Conservation (phyloP, 2,888 invertebrate species). For the Girardia tigrina region DNA sequence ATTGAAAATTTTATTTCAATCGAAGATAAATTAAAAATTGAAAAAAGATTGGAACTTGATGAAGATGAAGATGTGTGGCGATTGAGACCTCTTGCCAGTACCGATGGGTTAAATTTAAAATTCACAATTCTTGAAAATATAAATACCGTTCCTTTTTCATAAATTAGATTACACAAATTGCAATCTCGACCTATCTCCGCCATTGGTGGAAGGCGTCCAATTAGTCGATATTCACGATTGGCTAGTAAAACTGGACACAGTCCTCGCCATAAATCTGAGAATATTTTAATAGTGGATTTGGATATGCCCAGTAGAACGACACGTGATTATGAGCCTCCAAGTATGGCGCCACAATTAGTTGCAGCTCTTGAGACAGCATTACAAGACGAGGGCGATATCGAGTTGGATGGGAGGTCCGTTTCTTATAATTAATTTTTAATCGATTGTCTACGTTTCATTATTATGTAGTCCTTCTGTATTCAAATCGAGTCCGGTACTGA, state of each 20-base stretch:
- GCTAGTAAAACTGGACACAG: conserved; percentile 41
- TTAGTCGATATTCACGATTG: conserved; percentile 56
- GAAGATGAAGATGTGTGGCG: conserved; percentile 70
- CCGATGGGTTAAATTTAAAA: background rate
- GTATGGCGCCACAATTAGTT: conserved; percentile 61
- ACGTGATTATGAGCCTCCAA: conserved; percentile 61
- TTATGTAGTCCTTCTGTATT: too few species aligned
- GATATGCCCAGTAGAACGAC: conserved; percentile 67
- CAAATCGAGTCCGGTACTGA: background rate
- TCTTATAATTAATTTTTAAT: too few species aligned
- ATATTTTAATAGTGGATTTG: conserved; percentile 62
- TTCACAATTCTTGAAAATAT: background rate
- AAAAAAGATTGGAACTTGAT: conserved; percentile 63
- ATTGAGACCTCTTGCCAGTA: conserved; percentile 46
- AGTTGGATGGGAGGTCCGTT: conserved; percentile 46
- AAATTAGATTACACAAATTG: conserved; percentile 33
- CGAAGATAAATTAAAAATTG: conserved; percentile 64
- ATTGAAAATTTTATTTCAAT: conserved; percentile 51
- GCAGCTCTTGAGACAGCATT: conserved; percentile 58
- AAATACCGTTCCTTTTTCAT: background rate
- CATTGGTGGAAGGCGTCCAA: conserved; percentile 57
- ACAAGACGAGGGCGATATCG: conserved; percentile 54
- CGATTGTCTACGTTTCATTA: too few species aligned
- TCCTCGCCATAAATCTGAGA: conserved; percentile 53
- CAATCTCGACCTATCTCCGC: conserved; percentile 58